Base-by-base conservation (phyloP, 2,888 invertebrate genomes). In the Drosophila leonis region DNA sequence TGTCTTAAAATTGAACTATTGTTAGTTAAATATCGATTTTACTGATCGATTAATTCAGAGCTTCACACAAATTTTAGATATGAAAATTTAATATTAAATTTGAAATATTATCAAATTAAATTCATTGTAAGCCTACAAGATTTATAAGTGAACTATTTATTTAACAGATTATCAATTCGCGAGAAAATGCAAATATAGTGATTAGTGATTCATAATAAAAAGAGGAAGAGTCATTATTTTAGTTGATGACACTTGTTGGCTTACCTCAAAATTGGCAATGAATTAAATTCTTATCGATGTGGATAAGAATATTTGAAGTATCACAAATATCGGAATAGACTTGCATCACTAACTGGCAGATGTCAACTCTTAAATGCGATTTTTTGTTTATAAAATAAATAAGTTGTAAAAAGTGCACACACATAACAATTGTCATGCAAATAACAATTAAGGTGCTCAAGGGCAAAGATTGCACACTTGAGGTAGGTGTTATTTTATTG, bases 401-500 rank as follows among this genome's bases (percentile, higher is more conserved):
- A 55, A 24, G 15, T 46, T 75, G 46, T 57, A 64, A 48, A 24
- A 48, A 56, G 42, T 29, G 31, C 20, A n/a, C 4, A 44, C 20
- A 33, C n/a, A 48, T 12, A 41, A 24, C 42, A 52, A 55, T 70
- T 55, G 60, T 64, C 49, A 96, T 97, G 96, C 95, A 96, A 94
- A 93, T 97, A 75, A 94, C 94, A 83, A 94, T 97, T 60, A 97
- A 96, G 94, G 95, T 96, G 85, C 93, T 97, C 44, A 95, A 95
- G 92, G 96, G 96, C 42, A 95, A 95, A 64, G 96, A 96, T 93
- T 95, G 95, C 90, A 93, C 93, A 61, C 92, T 96, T 69, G 95
- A 96, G 84, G 96, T 96, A 92, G 90, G 81, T 44, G 57, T 1
- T 37, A 13, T 27, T 15, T 31, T 1, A 12, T 27, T n/a, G 12